Percentiles rank a stretch among this genome's conserved stretches.
phyloP scores from a whole-genome alignment of 64 coral and sea anemone species.

The Stichodactyla mertensii region DNA sequence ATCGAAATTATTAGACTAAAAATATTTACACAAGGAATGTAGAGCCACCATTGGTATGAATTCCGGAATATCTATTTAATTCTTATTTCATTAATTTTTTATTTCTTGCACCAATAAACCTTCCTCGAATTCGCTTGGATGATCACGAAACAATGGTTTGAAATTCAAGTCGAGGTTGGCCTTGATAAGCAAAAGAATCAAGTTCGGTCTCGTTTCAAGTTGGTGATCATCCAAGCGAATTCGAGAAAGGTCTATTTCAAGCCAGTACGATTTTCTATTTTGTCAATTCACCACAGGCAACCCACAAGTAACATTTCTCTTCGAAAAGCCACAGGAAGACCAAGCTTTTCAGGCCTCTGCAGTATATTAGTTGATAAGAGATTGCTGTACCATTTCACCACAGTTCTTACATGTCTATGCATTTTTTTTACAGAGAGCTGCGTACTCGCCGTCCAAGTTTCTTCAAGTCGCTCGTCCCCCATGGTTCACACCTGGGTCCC shows the following conservation, averaged over 20 bases:
- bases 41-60: no score
- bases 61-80: neutral
- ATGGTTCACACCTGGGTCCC: slow-evolving; percentile 87
- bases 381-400: neutral
- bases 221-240: no score
- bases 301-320: neutral
- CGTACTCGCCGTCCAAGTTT: slow-evolving; percentile 80
- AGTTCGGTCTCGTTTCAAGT: no score
- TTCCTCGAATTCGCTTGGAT: no score
- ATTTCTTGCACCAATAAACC: no score
- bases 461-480: slow-evolving; percentile 78
- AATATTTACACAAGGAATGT: no score
- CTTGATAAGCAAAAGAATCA: no score
- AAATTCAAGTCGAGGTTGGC: no score
- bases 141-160: no score
- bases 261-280: no score
- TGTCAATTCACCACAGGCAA: neutral
- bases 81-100: neutral
- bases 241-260: no score
- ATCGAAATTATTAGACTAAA: no score
- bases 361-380: neutral
- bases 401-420: neutral
- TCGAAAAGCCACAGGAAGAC: neutral
- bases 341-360: neutral
- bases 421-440: slow-evolving; percentile 56